These are phyloP conservation scores for Heptranchias perlo DNA, from an alignment of 2,113 vertebrate species.

Conservation along the genomic window DNA sequence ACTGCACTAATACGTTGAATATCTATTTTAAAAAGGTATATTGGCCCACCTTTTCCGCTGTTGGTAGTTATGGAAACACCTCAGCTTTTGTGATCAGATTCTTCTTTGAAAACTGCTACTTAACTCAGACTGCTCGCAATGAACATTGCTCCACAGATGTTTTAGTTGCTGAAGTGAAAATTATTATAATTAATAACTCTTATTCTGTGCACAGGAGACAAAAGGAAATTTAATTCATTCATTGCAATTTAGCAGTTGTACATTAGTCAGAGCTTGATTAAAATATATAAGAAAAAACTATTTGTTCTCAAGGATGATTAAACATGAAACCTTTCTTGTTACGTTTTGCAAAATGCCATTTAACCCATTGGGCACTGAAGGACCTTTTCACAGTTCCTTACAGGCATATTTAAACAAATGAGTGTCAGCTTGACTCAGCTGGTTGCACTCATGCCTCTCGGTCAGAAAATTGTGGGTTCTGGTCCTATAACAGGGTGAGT, in stretches of 20 bases:
- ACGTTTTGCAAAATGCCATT: neutral
- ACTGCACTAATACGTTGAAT: neutral
- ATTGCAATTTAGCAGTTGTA: neutral
- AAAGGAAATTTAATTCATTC: neutral
- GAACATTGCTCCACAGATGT: neutral
- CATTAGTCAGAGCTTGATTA: neutral
- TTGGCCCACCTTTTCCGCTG: neutral
- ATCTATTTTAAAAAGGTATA: neutral
- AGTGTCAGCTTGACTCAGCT: neutral
- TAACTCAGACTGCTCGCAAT: neutral
- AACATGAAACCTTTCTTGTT: neutral
- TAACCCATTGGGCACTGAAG: neutral
- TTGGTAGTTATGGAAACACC: constrained; percentile 1
- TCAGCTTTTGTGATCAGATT: neutral
- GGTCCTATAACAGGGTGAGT: too few species aligned
- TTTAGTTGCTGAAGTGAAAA: constrained; percentile 9
- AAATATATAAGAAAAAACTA: neutral
- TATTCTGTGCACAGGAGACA: neutral
- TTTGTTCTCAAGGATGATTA: neutral
- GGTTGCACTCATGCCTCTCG: neutral
- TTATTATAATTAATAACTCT: constrained; percentile 29
- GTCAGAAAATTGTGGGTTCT: neutral
- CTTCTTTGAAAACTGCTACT: constrained; percentile 5
- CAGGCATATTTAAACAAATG: neutral
- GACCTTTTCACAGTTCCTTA: neutral